These are phyloP conservation scores for Cantharis lateralis DNA, from an alignment of 2,888 invertebrate genomes.

Conservation along the genomic window DNA sequence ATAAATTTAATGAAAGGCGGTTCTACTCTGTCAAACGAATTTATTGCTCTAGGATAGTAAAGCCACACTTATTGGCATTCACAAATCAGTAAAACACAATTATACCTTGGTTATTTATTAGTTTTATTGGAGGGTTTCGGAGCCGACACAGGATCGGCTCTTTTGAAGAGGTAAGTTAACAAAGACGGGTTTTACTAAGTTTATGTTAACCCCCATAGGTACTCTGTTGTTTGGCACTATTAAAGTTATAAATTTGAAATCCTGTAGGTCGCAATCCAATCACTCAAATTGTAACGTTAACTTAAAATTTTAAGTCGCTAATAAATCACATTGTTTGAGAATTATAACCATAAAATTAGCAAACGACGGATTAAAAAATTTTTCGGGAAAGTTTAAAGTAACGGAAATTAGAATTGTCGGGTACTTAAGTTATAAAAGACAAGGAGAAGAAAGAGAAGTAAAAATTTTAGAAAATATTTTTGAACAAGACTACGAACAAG, in stretches of 20 bases:
- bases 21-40: constrained; percentile 44
- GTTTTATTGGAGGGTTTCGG: constrained; percentile 41
- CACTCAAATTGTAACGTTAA: neutral
- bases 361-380: neutral
- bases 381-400: neutral
- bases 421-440: neutral
- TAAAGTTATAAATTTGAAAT: constrained; percentile 14
- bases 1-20: constrained; percentile 49
- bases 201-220: constrained; percentile 29
- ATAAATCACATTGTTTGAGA: neutral
- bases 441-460: neutral
- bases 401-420: neutral
- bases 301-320: neutral
- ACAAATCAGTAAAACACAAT: constrained; percentile 50
- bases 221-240: constrained; percentile 20
- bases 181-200: constrained; percentile 38
- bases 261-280: constrained; percentile 9
- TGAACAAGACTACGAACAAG: neutral
- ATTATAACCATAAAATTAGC: neutral
- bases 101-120: constrained; percentile 46
- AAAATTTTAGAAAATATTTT: neutral
- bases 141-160: constrained; percentile 40
- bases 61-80: constrained; percentile 45
- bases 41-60: constrained; percentile 43
- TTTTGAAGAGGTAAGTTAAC: constrained; percentile 45